Evolutionary conservation across 2,888 invertebrate species (phyloP), one percentile per base, ranked within the genome.

Genomic region (Drosophila nigritarsus): DNA sequence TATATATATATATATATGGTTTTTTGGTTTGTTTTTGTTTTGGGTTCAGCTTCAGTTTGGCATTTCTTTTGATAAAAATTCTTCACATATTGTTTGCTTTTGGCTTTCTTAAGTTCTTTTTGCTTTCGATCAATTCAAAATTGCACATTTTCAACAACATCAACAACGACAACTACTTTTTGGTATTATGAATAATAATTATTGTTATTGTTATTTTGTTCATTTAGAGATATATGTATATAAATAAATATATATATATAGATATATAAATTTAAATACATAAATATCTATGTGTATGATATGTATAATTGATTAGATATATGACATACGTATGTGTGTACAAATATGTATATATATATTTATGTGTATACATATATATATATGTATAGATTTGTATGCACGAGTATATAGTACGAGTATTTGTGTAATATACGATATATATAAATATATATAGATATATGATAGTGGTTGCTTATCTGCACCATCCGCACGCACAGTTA

Each of bases 121-220:
- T 81, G 82, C 87, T 75, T 90, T 90, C 78, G 76, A 88, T 89
- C 85, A 88, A 89, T 84, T 78, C 73, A 90, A 84, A 77, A 89
- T 92, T 92, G 91, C 92, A 91, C 91, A 91, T 91, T 92, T 91
- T 92, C 90, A 91, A 91, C 91, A 91, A 91, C 91, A 91, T 91
- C 91, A 91, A 91, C 91, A 91, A 91, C 91, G 91, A 91, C 92
- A 91, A 91, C 91, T 91, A 91, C 91, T 92, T 91, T 88, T 88
- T 90, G 79, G 84, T 89, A 89, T 80, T 78, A 78, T 87, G 82
- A 82, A 73, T 77, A 89, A 73, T 84, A 87, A 75, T 90, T 75
- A 89, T 89, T 80, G 59, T 89, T 80, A 75, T 90, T 82, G 68
- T 72, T 72, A 63, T 67, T 55, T 70, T 66, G 65, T 78, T 85